Percentiles rank a stretch among this genome's conserved stretches.
Conservation (phyloP, 2,113 vertebrate genomes). For the Urocitellus parryii region DNA sequence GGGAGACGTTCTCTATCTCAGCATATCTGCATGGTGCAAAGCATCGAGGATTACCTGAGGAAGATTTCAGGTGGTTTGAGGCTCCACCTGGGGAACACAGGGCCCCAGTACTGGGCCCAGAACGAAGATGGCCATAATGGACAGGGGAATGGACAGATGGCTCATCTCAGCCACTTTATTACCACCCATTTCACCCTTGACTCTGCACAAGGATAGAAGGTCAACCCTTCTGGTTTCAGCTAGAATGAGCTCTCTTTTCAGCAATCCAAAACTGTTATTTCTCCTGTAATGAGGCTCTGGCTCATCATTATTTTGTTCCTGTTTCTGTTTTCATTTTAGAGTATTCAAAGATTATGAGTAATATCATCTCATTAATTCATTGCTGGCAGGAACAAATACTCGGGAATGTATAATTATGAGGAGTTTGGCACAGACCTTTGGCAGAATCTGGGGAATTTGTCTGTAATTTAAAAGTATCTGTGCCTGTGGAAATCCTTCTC, state of each 20-base stretch:
- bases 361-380: conserved; percentile 70
- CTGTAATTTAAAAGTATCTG: conserved; percentile 49
- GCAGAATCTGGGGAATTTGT: conserved; percentile 57
- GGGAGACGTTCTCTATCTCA: background rate
- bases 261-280: background rate
- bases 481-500: conserved; percentile 12
- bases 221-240: background rate
- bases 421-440: conserved; percentile 67
- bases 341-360: conserved; percentile 39
- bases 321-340: conserved; percentile 56
- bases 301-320: conserved; percentile 41
- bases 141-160: background rate
- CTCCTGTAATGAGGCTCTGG: background rate
- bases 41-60: background rate
- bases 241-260: background rate
- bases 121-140: accelerated
- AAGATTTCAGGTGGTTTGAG: accelerated
- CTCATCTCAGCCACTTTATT: accelerated
- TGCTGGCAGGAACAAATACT: conserved; percentile 60
- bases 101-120: accelerated
- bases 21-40: background rate
- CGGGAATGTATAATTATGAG: conserved; percentile 48
- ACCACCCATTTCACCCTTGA: accelerated
- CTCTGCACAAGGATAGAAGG: background rate
- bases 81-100: too few relatives aligned